Base-by-base conservation (phyloP, 2,113 vertebrate genomes). In the Myotis lucifugus region DNA sequence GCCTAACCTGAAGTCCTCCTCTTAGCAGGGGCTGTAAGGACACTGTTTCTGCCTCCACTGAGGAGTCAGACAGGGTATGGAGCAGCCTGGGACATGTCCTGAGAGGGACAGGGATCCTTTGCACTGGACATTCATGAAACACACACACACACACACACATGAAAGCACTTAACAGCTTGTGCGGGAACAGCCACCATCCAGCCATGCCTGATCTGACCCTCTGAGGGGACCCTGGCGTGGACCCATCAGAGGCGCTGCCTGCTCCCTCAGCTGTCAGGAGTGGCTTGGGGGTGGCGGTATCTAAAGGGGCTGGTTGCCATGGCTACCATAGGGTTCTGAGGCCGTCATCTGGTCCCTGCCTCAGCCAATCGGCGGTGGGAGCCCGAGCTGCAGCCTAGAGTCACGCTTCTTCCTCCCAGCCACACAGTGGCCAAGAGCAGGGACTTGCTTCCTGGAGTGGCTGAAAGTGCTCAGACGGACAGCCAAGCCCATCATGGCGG, bases 231-330 rank as follows among this genome's bases (percentile, higher is more conserved):
- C 93, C 85, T 82, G 70, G 87, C 46, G 40, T 32, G 89, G 95
- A 90, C 90, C 93, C 95, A 85, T 87, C 54, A 87, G 91, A 42
- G 27, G 82, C 40, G 64, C 77, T 1, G 97, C 97, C 98, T 97
- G 97, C 98, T 98, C 99, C 98, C 98, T 97, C 97, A 96, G 98
- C 98, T 99, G 99, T 99, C 99, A 98, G 98, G 98, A 98, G 98
- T 98, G 98, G 98, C 98, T 98, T 97, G 98, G 98, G 98, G 97
- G 97, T 97, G 95, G 97, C 90, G 97, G 98, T 99, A 98, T 98
- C 98, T 99, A 98, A 99, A 98, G 98, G 99, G 98, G 98, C 99
- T 98, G 98, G 99, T 99, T 99, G 99, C 99, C 99, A 99, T 99
- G 99, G 99, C 98, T 99, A 99, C 99, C 97, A 98, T 99, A 98